Evolutionary conservation across 2,888 invertebrate genomes (phyloP).

Genomic region (Leptarthrus brevirostris): DNA sequence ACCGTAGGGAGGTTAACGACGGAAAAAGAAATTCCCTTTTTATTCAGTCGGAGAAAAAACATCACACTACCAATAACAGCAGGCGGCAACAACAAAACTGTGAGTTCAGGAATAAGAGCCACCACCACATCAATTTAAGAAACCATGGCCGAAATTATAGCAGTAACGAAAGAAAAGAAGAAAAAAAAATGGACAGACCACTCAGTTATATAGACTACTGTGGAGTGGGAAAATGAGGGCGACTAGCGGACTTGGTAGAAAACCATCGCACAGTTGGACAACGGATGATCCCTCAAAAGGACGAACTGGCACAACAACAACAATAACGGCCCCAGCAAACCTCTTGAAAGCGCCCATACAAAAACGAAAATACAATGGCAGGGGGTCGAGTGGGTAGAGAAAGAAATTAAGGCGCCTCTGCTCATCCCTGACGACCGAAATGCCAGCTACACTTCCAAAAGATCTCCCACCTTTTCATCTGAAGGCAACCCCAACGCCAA

Average conservation of each 20-base stretch:
- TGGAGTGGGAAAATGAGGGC: conserved; percentile 9
- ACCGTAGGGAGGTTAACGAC: conserved; percentile 39
- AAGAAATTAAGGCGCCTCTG: conserved; percentile 50
- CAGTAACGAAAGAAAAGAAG: conserved; percentile 43
- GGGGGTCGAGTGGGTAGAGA: conserved; percentile 31
- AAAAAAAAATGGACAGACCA: conserved; percentile 43
- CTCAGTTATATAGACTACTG: conserved; percentile 32
- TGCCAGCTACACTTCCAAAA: conserved; percentile 27
- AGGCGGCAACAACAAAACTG: conserved; percentile 38
- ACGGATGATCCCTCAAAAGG: conserved; percentile 52
- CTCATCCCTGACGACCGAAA: conserved; percentile 41
- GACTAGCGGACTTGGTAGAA: conserved; percentile 42
- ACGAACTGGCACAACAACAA: conserved; percentile 46
- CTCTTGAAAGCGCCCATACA: conserved; percentile 50
- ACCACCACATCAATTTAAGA: conserved; percentile 49
- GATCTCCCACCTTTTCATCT: conserved; percentile 38
- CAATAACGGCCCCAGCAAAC: conserved; percentile 42
- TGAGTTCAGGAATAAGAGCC: background rate
- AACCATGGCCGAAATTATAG: conserved; percentile 51
- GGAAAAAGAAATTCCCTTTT: conserved; percentile 34
- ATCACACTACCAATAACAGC: conserved; percentile 46
- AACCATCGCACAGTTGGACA: conserved; percentile 51
- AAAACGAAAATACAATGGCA: conserved; percentile 41
- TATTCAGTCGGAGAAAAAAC: conserved; percentile 36
- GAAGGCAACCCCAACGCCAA: conserved; percentile 48